Evolutionary conservation across 2,888 invertebrate species (phyloP), one percentile per base, ranked within the genome.

Genomic region (Alloscopus bannaensis): DNA sequence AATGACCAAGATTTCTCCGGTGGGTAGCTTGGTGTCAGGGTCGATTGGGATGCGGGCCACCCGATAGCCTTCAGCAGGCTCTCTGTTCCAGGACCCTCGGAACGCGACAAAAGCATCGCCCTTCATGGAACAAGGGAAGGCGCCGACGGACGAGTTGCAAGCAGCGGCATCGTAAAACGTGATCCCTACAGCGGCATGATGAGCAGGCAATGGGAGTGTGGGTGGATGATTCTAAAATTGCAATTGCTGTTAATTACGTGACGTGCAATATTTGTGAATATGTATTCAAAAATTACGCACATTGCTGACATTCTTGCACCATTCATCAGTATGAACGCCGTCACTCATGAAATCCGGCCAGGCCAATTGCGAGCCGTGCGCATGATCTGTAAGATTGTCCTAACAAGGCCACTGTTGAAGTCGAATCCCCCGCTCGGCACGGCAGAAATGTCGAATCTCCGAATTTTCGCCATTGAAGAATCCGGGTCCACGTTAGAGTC

Each of bases 131-230:
- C 85, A 85, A 2, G 85, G 84, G 59, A 84, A 83, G 11, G 83
- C 77, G 3, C 81, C 83, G 2, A 16, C 62, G 0, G 55, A 60
- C 0, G 42, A 26, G 42, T 68, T 80, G 50, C 84, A 84, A 2
- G 57, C 68, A 28, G 31, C 26, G 6, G 80, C 82, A 11, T 73
- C 57, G 70, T 78, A 82, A 29, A 85, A 85, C 22, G 62, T 55
- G 24, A 85, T 70, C 22, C 83, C 84, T 0, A 85, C 69, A 6
- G 85, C 83, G 22, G 85, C 84, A 36, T 29, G 28, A 52, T 85
- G 85, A 24, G 85, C 83, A n/a, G 83, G 81, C 62, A 85, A 66
- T 2, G 83, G 28, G 0, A 83, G 20, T 2, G 69, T 68, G 11
- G 85, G 85, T 18, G 82, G 83, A 0, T 22, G 40, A 36, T 84